Conservation (phyloP, 2,888 invertebrate genomes). For the Pristionchus exspectatus region DNA sequence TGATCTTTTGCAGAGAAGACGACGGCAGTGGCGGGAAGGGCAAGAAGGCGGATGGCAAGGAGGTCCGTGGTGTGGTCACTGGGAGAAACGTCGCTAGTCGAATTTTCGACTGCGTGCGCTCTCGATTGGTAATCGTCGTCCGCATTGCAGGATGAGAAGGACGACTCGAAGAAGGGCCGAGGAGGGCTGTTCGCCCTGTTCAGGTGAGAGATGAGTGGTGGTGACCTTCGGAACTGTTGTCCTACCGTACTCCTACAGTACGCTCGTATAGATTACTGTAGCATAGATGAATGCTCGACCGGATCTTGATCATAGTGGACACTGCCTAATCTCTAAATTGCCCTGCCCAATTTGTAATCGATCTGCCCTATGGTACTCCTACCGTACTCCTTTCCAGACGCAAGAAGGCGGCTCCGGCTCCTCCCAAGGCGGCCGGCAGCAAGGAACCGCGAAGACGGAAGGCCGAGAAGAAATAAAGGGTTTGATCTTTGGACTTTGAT, state of each 20-base stretch:
- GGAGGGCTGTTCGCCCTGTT: not conserved
- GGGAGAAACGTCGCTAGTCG: constrained; percentile 18
- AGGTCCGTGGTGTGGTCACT: not conserved
- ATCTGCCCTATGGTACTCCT: not conserved
- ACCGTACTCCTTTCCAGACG: not conserved
- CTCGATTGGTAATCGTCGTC: constrained; percentile 2
- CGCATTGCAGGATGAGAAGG: not conserved
- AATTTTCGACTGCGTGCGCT: not conserved
- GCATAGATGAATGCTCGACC: too few relatives aligned
- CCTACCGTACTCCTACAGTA: too few relatives aligned
- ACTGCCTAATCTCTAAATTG: too few relatives aligned
- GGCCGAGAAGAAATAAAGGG: not conserved
- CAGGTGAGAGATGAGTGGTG: too few relatives aligned
- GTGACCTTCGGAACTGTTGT: too few relatives aligned
- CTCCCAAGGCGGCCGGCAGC: too few relatives aligned
- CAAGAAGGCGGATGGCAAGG: not conserved
- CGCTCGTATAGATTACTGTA: too few relatives aligned
- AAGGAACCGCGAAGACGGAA: not conserved
- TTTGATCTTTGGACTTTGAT: not conserved
- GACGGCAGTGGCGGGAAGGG: not conserved
- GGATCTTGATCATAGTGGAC: too few relatives aligned
- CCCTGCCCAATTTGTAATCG: too few relatives aligned
- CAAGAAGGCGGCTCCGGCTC: too few relatives aligned
- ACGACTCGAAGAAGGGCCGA: not conserved
- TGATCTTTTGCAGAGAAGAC: not conserved